phyloP scores from a whole-genome alignment of 2,797 vertebrate species.

The Hafferia zeledoni region DNA sequence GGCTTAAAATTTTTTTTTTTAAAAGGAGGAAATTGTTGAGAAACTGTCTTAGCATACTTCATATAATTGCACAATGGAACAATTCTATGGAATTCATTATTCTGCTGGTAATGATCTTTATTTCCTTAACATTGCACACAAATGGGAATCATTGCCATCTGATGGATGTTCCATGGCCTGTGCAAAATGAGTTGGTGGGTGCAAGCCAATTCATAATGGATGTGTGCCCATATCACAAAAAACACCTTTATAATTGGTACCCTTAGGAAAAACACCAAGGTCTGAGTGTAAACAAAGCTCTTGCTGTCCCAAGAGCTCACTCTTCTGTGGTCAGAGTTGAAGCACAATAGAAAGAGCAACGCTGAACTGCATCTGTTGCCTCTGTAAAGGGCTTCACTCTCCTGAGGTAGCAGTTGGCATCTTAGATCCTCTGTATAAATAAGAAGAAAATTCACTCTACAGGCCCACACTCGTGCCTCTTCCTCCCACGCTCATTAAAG shows the following conservation, averaged over 20 bases:
- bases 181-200: conserved; percentile 51
- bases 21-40: neutral
- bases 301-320: conserved; percentile 16
- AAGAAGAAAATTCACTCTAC: neutral
- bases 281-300: conserved; percentile 47
- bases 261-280: conserved; percentile 47
- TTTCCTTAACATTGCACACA: conserved; percentile 5
- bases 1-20: neutral
- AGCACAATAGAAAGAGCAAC: neutral
- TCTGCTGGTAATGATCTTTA: conserved; percentile 23
- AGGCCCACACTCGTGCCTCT: neutral
- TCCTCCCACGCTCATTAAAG: neutral
- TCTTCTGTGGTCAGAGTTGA: neutral
- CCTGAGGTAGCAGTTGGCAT: neutral
- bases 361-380: conserved; percentile 25
- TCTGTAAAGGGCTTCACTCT: neutral
- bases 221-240: conserved; percentile 51
- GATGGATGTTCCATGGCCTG: conserved; percentile 43
- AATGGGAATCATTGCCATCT: conserved; percentile 25
- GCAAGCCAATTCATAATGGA: conserved; percentile 57
- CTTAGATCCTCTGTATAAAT: neutral
- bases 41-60: conserved; percentile 12
- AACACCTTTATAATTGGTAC: conserved; percentile 44
- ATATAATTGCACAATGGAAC: conserved; percentile 4
- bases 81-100: conserved; percentile 27